phyloP scores from a whole-genome alignment of 1,140 invertebrate species.

The Lycorma delicatula region DNA sequence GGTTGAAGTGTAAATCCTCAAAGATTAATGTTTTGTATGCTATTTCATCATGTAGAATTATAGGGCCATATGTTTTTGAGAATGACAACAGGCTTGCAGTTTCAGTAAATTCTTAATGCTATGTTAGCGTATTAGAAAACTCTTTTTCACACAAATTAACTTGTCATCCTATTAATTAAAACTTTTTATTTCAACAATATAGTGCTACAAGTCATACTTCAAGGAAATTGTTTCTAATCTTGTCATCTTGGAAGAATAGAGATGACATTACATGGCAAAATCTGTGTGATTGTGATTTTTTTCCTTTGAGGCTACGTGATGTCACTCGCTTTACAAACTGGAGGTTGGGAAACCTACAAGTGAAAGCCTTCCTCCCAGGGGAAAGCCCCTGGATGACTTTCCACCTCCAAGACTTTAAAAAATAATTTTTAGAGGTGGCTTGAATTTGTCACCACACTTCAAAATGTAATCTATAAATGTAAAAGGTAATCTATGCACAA shows the following conservation, averaged over 20 bases:
- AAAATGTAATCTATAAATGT: not conserved
- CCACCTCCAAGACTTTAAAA: not conserved
- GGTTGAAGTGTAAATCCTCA: not conserved
- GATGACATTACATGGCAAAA: not conserved
- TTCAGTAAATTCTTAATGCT: not conserved
- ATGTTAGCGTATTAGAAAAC: not conserved
- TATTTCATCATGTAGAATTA: no score
- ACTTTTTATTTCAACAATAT: no score
- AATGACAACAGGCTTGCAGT: no score
- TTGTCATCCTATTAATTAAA: no score
- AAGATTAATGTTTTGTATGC: not conserved
- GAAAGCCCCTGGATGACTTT: no score
- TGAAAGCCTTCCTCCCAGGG: no score
- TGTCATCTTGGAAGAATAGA: not conserved
- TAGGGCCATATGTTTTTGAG: not conserved
- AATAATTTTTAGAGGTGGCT: not conserved
- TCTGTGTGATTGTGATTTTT: not conserved
- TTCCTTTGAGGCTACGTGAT: not conserved
- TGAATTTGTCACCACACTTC: not conserved
- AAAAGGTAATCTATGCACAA: no score
- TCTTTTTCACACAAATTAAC: not conserved
- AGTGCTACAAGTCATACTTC: not conserved
- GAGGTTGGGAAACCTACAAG: no score
- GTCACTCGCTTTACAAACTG: not conserved
- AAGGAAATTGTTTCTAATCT: not conserved